Evolutionary conservation across 2,113 vertebrate genomes (phyloP), one percentile per base, ranked within the genome.

Genomic region (Benitochromis conjunctus): DNA sequence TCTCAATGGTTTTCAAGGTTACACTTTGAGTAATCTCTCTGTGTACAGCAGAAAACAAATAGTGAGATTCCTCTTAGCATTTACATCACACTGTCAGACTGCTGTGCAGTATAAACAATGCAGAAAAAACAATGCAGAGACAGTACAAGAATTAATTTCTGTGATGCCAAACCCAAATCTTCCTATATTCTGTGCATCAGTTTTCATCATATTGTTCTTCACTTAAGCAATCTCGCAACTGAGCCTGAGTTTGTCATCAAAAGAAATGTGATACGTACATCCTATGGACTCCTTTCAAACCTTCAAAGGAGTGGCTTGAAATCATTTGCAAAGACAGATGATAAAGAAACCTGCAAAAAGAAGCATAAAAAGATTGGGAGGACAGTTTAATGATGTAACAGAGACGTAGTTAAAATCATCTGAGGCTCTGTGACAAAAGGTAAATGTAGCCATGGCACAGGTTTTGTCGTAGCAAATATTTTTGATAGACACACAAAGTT

Each of bases 1-100:
- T 83, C 79, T 94, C 91, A 5, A 95, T 95, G 31, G 80, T 92
- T 88, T 95, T 92, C 90, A 96, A 86, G 71, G 89, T 91, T 13
- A 88, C 60, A 81, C 95, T 96, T 80, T 95, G 93, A 41, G 92
- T 21, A 74, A 95, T 95, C 88, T 92, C 91, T 84, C 95, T 96
- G 82, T 14, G 58, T 11, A 83, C 43, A 90, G 6, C 80, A 74
- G 58, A 58, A 29, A 81, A 31, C 62, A 77, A 74, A 7, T 2
- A 79, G 10, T 76, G 46, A 76, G 71, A 31, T 71, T 71, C 41
- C 16, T 16, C 64, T 24, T 31, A 53, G 31, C 2, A 1, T 79
- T 69, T 82, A 69, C 3, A 0, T 41, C 10, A 82, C 26, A 29
- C 34, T 41, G 51, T 54, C 34, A 56, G 16, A 64, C 18, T 38